Conservation (phyloP, 2,888 invertebrate genomes). For the Dolomedes plantarius region DNA sequence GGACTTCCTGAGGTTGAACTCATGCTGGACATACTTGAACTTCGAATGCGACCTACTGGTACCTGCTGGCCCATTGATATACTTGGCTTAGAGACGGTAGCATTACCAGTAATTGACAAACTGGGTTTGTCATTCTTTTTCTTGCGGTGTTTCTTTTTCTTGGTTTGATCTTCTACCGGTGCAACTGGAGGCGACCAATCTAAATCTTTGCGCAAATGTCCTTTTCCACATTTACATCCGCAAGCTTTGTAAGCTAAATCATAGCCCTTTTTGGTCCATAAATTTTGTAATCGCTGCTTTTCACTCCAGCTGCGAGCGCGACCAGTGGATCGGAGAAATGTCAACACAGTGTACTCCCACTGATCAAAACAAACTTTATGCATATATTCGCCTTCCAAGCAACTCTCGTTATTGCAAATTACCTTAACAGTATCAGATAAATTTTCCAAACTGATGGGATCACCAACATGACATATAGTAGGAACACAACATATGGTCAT, state of each 20-base stretch:
- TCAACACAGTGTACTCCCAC: conserved; percentile 93
- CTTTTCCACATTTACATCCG: conserved; percentile 93
- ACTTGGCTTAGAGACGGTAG: conserved; percentile 33
- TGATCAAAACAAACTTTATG: conserved; percentile 96
- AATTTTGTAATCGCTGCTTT: conserved; percentile 92
- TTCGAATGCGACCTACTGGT: conserved; percentile 65
- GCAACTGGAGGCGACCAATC: conserved; percentile 87
- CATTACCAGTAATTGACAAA: conserved; percentile 77
- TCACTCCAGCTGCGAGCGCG: conserved; percentile 96
- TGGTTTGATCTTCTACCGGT: conserved; percentile 80
- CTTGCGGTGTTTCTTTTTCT: conserved; percentile 83
- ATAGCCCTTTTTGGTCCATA: conserved; percentile 99
- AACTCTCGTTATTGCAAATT: conserved; percentile 95
- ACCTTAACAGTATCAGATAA: conserved; percentile 90
- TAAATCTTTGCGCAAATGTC: conserved; percentile 94
- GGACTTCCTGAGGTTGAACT: conserved; percentile 83
- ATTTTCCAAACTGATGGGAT: conserved; percentile 79
- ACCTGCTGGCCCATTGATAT: conserved; percentile 78
- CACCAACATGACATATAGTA: conserved; percentile 78
- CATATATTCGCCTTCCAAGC: conserved; percentile 92
- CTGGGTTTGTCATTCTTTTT: conserved; percentile 82
- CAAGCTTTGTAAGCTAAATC: conserved; percentile 96
- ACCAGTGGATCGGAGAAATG: conserved; percentile 92
- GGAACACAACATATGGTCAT: conserved; percentile 84
- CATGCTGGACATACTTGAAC: conserved; percentile 80